These are phyloP conservation scores for Drosophila funebris DNA, from an alignment of 1,140 invertebrate species.

Conservation along the genomic window DNA sequence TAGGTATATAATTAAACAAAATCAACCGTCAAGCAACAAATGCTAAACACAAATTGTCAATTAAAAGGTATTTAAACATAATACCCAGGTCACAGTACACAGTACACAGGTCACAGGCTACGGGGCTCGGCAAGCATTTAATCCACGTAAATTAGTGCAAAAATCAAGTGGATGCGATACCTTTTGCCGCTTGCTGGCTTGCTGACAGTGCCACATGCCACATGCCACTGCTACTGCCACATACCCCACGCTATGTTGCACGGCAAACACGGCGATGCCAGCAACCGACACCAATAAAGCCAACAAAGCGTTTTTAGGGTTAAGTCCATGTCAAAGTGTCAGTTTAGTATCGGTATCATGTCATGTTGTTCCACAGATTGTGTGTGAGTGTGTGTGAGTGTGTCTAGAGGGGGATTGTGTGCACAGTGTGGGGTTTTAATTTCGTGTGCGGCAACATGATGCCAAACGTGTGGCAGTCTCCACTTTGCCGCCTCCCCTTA, in stretches of 20 bases:
- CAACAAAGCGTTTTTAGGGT: constrained; percentile 83
- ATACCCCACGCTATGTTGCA: not conserved
- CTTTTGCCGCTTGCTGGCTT: constrained; percentile 36
- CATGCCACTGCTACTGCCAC: not conserved
- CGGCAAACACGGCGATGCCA: constrained; percentile 48
- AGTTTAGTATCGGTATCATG: constrained; percentile 84
- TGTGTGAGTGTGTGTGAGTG: constrained; percentile 21
- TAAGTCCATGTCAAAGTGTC: constrained; percentile 84
- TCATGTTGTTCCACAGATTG: constrained; percentile 74
- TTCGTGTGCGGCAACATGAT: constrained; percentile 77
- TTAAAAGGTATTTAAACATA: constrained; percentile 83
- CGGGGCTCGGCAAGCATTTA: constrained; percentile 48
- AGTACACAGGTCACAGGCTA: constrained; percentile 1
- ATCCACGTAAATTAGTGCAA: constrained; percentile 82
- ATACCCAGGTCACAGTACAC: constrained; percentile 61
- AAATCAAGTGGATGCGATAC: constrained; percentile 80
- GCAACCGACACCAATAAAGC: constrained; percentile 80
- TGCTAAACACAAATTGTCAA: constrained; percentile 77
- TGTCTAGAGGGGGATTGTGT: not conserved
- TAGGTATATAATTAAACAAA: constrained; percentile 64
- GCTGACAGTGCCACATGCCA: constrained; percentile 4
- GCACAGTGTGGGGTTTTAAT: constrained; percentile 59
- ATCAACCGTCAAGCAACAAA: constrained; percentile 63
- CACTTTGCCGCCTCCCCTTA: not conserved
- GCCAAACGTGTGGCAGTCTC: constrained; percentile 64